Conservation (phyloP, 2,888 invertebrate genomes). For the Drosophila sordidula region DNA sequence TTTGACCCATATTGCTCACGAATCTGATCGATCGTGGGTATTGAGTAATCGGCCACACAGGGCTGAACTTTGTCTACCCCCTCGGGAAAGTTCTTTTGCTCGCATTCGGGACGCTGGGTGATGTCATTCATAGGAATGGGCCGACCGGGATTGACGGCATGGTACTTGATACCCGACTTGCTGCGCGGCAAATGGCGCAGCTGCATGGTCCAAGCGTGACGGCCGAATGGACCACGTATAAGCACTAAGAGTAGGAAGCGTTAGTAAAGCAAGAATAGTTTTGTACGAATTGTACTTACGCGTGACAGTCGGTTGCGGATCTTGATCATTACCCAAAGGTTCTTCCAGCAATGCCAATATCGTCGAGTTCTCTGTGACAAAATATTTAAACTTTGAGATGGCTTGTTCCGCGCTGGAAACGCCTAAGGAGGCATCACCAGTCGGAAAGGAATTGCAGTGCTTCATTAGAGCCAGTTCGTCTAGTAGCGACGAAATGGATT, state of each 20-base stretch:
- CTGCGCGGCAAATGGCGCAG: conserved; percentile 94
- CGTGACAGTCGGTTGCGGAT: conserved; percentile 95
- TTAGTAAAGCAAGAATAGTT: background rate
- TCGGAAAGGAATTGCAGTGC: conserved; percentile 89
- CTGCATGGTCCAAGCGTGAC: conserved; percentile 97
- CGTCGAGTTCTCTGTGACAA: conserved; percentile 95
- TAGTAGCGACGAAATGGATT: conserved; percentile 93
- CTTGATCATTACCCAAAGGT: conserved; percentile 95
- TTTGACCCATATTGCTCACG: conserved; percentile 86
- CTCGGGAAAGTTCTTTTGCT: conserved; percentile 92
- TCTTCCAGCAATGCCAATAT: conserved; percentile 96
- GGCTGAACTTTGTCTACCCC: conserved; percentile 91
- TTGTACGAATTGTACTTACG: conserved; percentile 82
- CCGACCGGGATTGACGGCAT: conserved; percentile 87
- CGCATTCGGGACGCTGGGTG: conserved; percentile 88
- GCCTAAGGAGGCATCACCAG: conserved; percentile 58
- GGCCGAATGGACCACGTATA: conserved; percentile 96
- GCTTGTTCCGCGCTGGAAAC: conserved; percentile 86
- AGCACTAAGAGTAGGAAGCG: conserved; percentile 86
- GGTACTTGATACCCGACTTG: conserved; percentile 89
- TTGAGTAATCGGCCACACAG: conserved; percentile 95
- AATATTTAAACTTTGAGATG: conserved; percentile 92
- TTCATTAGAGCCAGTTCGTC: conserved; percentile 94
- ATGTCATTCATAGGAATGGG: conserved; percentile 91
- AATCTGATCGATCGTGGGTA: conserved; percentile 94